Evolutionary conservation across 2,888 invertebrate genomes (phyloP), one percentile per base, ranked within the genome.

Genomic region (Candidula unifasciata): DNA sequence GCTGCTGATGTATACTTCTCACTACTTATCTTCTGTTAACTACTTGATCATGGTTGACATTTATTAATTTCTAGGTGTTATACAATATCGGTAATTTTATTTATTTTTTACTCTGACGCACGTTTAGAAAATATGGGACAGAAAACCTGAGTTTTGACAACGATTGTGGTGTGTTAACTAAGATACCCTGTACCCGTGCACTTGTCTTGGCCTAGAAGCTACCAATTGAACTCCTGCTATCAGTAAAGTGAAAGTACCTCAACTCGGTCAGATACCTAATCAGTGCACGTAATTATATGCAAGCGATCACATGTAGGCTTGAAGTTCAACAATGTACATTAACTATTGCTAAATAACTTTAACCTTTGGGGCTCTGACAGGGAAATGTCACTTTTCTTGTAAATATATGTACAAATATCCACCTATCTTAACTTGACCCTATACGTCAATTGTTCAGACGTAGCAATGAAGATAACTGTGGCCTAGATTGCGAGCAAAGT

Each of bases 331-430:
- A 21, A 69, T 69, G 44, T 44, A 44, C 44, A 44, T 8, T 35
- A 69, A 33, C n/a, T 35, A 6, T 37, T 33, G 3, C 35, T 10
- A 33, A 68, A 18, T 37, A 24, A 18, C 3, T 37, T 24, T 37
- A 35, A 33, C 21, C 33, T 69, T 69, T 69, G 69, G 35, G 69
- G 69, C 18, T 37, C 69, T 69, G 69, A 35, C 69, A 3, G 69
- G 69, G 69, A 13, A 44, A 44, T 35, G 69, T 69, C 8, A 24
- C 8, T 33, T 21, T 69, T 30, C 8, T 6, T 8, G 69, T 21
- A 21, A 69, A 68, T 3, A 37, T 24, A 1, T 69, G 69, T 37
- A 37, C 3, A 33, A 35, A 69, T 21, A 18, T 35, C 6, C 44
- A 10, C 44, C 13, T 44, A 44, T 44, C 44, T 13, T 44, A 10